Evolutionary conservation across 2,797 vertebrate genomes (phyloP).

Genomic region (Onychomys torridus): DNA sequence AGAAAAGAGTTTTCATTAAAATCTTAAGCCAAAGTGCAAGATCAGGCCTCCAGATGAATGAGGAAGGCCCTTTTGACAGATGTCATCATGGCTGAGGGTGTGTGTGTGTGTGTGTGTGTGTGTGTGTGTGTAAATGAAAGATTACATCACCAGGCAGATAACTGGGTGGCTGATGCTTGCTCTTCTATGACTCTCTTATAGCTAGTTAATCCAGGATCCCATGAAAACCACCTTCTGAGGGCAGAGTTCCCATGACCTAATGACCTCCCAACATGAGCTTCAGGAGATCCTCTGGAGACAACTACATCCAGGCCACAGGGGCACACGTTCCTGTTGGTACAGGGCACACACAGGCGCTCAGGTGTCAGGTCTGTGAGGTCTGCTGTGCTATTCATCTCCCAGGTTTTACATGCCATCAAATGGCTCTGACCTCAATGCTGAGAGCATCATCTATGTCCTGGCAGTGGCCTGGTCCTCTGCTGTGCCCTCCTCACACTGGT

Average conservation of each 20-base stretch:
- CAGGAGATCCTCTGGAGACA: not conserved
- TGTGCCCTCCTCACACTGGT: rapidly evolving
- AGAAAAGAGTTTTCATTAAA: not conserved
- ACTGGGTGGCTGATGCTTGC: too few species aligned
- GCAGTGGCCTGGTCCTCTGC: not conserved
- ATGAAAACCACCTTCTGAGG: not conserved
- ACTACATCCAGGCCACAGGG: too few species aligned
- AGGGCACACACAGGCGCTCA: not conserved
- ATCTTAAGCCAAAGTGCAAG: not conserved
- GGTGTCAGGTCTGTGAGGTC: not conserved
- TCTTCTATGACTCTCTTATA: not conserved
- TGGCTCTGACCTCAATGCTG: not conserved
- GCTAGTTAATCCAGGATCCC: not conserved
- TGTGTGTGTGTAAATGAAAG: not conserved
- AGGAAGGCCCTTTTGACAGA: not conserved
- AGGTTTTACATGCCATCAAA: not conserved
- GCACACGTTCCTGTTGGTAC: rapidly evolving
- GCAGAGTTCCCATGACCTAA: not conserved
- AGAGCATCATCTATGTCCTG: rapidly evolving
- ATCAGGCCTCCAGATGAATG: not conserved
- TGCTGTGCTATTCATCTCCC: not conserved
- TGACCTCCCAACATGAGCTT: not conserved
- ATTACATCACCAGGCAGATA: not conserved
- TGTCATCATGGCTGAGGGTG: too few species aligned
- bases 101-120: too few species aligned